Conservation (phyloP, 1,140 invertebrate genomes). For the Orchestia grillus region DNA sequence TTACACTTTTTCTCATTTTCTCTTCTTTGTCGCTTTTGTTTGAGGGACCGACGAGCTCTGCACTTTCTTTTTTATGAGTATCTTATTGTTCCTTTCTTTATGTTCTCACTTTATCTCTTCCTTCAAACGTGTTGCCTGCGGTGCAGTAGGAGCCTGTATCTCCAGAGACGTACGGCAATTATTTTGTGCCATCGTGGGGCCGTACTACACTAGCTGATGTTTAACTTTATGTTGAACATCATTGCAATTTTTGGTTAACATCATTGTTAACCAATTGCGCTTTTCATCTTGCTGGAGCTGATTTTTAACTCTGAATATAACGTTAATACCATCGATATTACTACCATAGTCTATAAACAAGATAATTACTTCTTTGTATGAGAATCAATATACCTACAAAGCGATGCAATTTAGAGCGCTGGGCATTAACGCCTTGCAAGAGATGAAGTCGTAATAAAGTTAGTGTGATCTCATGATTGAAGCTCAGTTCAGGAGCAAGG, state of each 20-base stretch:
- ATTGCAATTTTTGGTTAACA: too few relatives aligned
- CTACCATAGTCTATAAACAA: background rate
- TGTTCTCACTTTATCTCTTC: background rate
- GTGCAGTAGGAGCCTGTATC: background rate
- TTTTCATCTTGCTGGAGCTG: background rate
- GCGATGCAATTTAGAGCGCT: too few relatives aligned
- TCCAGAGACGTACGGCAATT: background rate
- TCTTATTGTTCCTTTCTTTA: background rate
- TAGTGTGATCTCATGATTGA: too few relatives aligned
- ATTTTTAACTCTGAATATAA: background rate
- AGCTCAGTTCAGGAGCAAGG: background rate
- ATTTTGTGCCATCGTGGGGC: background rate
- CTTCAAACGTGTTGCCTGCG: background rate
- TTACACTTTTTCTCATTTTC: background rate
- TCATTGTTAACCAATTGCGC: background rate
- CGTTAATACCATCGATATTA: background rate
- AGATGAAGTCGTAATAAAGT: too few relatives aligned
- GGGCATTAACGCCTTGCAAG: too few relatives aligned
- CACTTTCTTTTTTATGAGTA: background rate
- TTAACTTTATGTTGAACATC: too few relatives aligned
- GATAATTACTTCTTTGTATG: background rate
- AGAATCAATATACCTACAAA: too few relatives aligned
- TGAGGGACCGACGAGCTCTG: background rate
- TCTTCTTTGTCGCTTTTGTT: background rate
- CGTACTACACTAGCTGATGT: too few relatives aligned